Base-by-base conservation (phyloP, 1,140 invertebrate genomes). In the Bactericera cockerelli region DNA sequence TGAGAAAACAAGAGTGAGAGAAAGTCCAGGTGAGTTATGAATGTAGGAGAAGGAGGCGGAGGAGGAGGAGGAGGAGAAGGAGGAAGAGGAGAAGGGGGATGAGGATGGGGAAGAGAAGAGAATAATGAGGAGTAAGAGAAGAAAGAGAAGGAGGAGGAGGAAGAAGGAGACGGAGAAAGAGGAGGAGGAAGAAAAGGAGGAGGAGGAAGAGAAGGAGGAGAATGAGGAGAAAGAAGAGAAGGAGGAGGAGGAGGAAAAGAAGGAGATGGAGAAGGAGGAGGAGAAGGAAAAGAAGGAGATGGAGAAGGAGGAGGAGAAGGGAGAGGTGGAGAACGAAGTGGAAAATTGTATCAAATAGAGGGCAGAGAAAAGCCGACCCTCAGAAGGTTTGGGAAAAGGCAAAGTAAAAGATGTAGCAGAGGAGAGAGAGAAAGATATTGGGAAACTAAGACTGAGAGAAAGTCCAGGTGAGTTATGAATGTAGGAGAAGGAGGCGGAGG, bases 391-490 rank as follows among this genome's bases (percentile, higher is more conserved):
- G n/a, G n/a, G n/a, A n/a, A n/a, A n/a, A n/a, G n/a, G n/a, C n/a
- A n/a, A n/a, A n/a, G n/a, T n/a, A n/a, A n/a, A n/a, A n/a, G n/a
- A n/a, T n/a, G n/a, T n/a, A n/a, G 33, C 2, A 42, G 33, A 60
- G 33, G 25, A 28, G 36, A 61, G 53, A 28, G 38, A 26, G 59
- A 59, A 56, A 59, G 26, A 26, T 55, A 61, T 55, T 26, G 38
- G 28, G 49, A 59, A 49, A 60, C 26, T 57, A 54, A 56, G 61
- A 56, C 33, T 26, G 58, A 25, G 57, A 63, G 58, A 57, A 26
- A 63, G 58, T 57, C 13, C 42, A 56, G 57, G 38, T 57, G 39
- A 56, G 54, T 56, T 57, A 58, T 24, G 57, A 39, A 38, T 57
- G 56, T 39, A 31, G 57, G 42, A 59, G 59, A 57, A 6, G 13